Evolutionary conservation across 2,113 vertebrate species (phyloP), one percentile per base, ranked within the genome.

Genomic region (Xerus inauris): DNA sequence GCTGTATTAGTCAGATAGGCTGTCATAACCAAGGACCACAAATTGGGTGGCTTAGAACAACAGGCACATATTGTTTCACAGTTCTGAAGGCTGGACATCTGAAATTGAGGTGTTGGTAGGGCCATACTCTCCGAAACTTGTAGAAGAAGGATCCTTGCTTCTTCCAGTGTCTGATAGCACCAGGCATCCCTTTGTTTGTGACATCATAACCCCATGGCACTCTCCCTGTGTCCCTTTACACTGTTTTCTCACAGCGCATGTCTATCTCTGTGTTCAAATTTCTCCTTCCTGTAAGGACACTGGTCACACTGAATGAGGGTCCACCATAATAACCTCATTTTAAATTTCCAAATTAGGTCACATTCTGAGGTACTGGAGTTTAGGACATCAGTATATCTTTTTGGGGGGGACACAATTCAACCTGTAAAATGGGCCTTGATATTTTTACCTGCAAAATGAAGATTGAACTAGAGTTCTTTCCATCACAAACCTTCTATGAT

Each of bases 281-380:
- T 62, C n/a, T n/a, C 59, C 51, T 64, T 88, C 65, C 28, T 47
- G 22, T 67, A 76, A 82, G 73, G 64, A 86, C n/a, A 54, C 16
- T n/a, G 16, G 19, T 65, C 4, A 1, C 3, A 49, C 5, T 3
- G 22, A 19, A 12, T 80, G n/a, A 87, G 1, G 4, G 13, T 11
- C 35, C 10, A n/a, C 24, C 8, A 19, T 49, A 65, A 40, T 40
- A 32, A 45, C 35, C 84, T 79, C 51, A 28, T 62, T 82, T 83
- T 54, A 79, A 89, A 22, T 62, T 79, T 82, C 54, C 57, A 54
- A 79, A 72, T 45, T 73, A 82, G 8, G 20, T 54, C n/a, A 35
- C 40, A 28, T 72, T 93, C 38, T 59, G 57, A 84, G n/a, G 16
- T 16, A 1, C n/a, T 54, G 26, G 59, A 8, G 24, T 57, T 75